Evolutionary conservation across 1,140 invertebrate genomes (phyloP).

Genomic region (Bombus sylvicola): DNA sequence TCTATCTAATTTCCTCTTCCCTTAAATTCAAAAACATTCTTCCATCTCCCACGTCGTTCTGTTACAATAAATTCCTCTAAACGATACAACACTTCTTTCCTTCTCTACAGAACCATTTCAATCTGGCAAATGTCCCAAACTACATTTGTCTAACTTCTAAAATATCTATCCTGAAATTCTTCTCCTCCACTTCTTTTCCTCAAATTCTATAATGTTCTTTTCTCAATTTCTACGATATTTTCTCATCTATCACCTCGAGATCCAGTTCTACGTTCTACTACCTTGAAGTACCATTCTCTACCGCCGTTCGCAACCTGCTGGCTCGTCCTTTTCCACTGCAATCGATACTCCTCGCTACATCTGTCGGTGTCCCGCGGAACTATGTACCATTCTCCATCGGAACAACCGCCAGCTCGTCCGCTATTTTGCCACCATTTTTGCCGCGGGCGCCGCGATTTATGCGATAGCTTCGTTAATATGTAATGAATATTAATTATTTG

Average conservation of each 20-base stretch:
- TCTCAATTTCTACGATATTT: neutral
- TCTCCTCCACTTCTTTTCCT: neutral
- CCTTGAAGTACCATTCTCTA: neutral
- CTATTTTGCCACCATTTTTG: slow-evolving; percentile 68
- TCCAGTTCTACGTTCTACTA: neutral
- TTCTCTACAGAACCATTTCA: no score
- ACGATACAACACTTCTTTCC: no score
- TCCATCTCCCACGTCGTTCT: no score
- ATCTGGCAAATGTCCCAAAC: no score
- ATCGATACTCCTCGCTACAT: slow-evolving; percentile 75
- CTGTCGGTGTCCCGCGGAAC: slow-evolving; percentile 72
- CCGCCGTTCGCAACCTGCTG: neutral
- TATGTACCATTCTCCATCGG: slow-evolving; percentile 44
- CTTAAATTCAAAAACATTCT: no score
- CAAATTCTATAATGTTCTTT: neutral
- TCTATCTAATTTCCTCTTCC: no score
- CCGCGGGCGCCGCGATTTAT: slow-evolving; percentile 76
- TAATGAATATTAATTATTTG: slow-evolving; percentile 83
- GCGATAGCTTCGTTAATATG: slow-evolving; percentile 81
- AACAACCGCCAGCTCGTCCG: slow-evolving; percentile 53
- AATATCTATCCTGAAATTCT: no score
- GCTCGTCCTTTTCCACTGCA: neutral
- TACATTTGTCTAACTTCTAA: no score
- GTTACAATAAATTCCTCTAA: no score
- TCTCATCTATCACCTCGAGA: neutral